Percentiles rank a stretch among this genome's conserved stretches.
Evolutionary conservation across 2,113 vertebrate genomes (phyloP).

Genomic region (Chlamydotis undulata): DNA sequence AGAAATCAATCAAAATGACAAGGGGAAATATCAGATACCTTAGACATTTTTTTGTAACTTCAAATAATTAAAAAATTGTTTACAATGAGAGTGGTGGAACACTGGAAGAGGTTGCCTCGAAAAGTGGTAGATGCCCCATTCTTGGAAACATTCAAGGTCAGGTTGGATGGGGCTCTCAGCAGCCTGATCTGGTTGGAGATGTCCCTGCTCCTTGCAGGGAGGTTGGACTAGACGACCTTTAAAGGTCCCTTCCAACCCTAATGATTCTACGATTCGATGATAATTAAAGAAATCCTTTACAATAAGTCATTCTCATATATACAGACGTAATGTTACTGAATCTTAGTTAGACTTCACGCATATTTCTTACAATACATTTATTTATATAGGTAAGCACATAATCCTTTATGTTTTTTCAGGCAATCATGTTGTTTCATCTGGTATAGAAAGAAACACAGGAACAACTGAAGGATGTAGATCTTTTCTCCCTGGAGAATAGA

Average conservation of each 20-base stretch:
- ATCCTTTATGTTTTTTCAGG: not conserved
- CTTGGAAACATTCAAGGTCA: no score
- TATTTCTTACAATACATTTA: not conserved
- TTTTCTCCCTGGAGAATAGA: not conserved
- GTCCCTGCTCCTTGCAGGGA: no score
- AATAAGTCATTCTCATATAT: not conserved
- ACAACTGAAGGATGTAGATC: not conserved
- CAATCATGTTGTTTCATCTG: not conserved
- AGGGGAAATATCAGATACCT: not conserved
- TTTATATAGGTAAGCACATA: not conserved
- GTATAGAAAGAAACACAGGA: not conserved
- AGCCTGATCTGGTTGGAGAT: no score
- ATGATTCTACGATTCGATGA: no score
- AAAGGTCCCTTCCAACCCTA: no score
- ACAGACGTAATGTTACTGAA: not conserved
- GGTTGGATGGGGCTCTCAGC: no score
- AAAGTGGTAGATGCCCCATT: no score
- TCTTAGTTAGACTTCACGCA: not conserved
- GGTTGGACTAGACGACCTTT: no score
- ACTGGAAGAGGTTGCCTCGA: no score
- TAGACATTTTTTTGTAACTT: not conserved
- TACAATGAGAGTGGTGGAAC: no score
- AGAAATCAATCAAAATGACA: conserved; percentile 1
- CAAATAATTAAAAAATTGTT: not conserved
- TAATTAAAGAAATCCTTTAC: not conserved